Conservation (phyloP, 2,888 invertebrate genomes). For the Entomobrya multifasciata region DNA sequence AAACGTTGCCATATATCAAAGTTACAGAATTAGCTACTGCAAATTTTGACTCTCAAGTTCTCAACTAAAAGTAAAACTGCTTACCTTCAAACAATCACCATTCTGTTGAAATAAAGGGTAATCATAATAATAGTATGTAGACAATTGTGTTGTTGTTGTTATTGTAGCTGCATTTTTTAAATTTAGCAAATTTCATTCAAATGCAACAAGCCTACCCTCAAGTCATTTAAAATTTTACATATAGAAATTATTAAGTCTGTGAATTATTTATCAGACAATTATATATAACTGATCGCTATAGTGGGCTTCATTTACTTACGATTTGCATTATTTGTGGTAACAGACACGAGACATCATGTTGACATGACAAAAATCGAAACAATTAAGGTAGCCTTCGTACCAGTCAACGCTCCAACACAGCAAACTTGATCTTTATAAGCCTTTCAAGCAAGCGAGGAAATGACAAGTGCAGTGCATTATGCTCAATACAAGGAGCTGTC, state of each 20-base stretch:
- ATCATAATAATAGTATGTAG: no score
- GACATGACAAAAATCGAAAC: constrained; percentile 14
- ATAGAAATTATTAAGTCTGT: not conserved
- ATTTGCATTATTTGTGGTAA: constrained; percentile 29
- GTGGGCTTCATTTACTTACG: not conserved
- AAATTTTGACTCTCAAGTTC: no score
- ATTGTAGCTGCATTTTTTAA: constrained; percentile 45
- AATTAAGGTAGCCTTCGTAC: constrained; percentile 61
- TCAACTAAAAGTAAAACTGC: no score
- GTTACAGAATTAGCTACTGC: no score
- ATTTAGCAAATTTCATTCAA: constrained; percentile 1
- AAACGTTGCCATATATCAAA: no score
- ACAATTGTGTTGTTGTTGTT: no score
- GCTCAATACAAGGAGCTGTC: constrained; percentile 12
- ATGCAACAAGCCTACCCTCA: no score
- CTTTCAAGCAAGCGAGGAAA: constrained; percentile 30
- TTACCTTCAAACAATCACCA: no score
- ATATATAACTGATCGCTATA: no score
- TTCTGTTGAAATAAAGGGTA: no score
- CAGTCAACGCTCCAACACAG: constrained; percentile 47
- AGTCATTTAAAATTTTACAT: constrained; percentile 15
- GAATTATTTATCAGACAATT: no score
- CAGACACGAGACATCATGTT: constrained; percentile 32
- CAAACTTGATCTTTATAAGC: constrained; percentile 26
- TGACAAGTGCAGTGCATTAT: constrained; percentile 14